Evolutionary conservation across 2,888 invertebrate species (phyloP).

Genomic region (Diadegma fenestrale): DNA sequence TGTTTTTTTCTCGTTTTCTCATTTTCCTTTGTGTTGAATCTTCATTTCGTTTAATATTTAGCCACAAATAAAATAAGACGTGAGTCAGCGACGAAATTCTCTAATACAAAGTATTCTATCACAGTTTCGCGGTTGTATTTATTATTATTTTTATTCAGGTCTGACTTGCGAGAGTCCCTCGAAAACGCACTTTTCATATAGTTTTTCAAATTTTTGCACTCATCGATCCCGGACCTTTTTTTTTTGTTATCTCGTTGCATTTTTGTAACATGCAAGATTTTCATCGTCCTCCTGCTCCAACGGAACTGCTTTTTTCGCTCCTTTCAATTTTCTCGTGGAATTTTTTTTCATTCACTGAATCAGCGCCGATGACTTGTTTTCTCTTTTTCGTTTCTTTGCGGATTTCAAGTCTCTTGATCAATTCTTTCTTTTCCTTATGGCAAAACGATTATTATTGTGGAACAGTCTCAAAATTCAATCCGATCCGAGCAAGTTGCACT

Average conservation of each 20-base stretch:
- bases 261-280: neutral
- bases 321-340: neutral
- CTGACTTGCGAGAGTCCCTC: slow-evolving; percentile 58
- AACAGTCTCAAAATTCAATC: slow-evolving; percentile 10
- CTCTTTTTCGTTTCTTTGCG: neutral
- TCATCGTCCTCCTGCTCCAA: neutral
- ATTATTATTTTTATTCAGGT: slow-evolving; percentile 34
- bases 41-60: slow-evolving; percentile 9
- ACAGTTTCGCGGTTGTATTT: slow-evolving; percentile 78
- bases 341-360: neutral
- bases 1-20: neutral
- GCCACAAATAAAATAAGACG: slow-evolving; percentile 45
- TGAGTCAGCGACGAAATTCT: slow-evolving; percentile 66
- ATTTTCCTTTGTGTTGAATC: neutral
- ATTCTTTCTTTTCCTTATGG: slow-evolving; percentile 6
- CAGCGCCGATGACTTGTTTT: neutral
- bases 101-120: slow-evolving; percentile 79
- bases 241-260: slow-evolving; percentile 15
- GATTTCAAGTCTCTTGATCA: neutral
- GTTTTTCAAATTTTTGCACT: neutral
- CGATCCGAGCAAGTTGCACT: neutral
- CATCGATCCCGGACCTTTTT: slow-evolving; percentile 12
- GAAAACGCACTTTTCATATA: slow-evolving; percentile 24
- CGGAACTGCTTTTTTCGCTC: neutral
- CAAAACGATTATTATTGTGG: slow-evolving; percentile 13